These are phyloP conservation scores for Poeciliopsis gracilis DNA, from an alignment of 2,797 vertebrate species.

Conservation along the genomic window DNA sequence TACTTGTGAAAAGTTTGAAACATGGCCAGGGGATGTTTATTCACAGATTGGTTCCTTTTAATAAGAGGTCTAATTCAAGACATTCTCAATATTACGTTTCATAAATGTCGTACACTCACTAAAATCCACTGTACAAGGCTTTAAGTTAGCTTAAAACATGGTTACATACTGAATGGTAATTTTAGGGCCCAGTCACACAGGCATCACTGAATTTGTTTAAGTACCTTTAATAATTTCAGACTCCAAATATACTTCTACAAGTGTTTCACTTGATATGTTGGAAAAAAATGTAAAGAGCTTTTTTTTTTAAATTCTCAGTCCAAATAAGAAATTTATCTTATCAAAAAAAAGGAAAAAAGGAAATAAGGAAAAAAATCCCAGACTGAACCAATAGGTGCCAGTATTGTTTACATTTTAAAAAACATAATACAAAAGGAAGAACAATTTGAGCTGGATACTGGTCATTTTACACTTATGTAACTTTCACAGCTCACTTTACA, in stretches of 20 bases:
- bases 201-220: neutral
- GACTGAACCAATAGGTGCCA: neutral
- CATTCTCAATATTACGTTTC: conserved; percentile 43
- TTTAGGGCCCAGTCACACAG: conserved; percentile 52
- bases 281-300: neutral
- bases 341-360: neutral
- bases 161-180: conserved; percentile 19
- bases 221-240: neutral
- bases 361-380: neutral
- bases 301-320: neutral
- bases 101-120: conserved; percentile 60
- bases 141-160: conserved; percentile 28
- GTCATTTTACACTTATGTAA: neutral
- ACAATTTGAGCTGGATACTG: neutral
- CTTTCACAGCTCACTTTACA: neutral
- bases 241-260: neutral
- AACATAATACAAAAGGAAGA: neutral
- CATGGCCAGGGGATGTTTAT: conserved; percentile 34
- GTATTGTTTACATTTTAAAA: neutral
- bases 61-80: conserved; percentile 37
- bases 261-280: neutral
- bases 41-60: conserved; percentile 17
- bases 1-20: conserved; percentile 30
- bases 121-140: conserved; percentile 67
- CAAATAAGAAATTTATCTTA: neutral